A percentile compares a stretch with the other conserved stretches of the same genome.
Conservation (phyloP, 2,888 invertebrate species). For the Slavum lentiscoides region DNA sequence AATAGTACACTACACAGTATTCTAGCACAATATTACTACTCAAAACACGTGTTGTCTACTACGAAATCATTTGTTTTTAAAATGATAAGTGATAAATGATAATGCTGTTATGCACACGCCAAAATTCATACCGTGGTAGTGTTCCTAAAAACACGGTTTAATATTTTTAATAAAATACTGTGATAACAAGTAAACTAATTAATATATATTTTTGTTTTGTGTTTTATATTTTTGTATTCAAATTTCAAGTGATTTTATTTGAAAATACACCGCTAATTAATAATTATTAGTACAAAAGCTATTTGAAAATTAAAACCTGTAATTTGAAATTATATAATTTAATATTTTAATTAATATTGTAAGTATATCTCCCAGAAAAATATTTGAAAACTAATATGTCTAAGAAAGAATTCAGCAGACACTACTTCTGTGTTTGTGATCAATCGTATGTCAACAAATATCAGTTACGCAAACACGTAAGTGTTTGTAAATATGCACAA, state of each 20-base stretch:
- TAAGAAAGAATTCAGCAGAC: not conserved
- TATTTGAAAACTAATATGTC: constrained; percentile 3
- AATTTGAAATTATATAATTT: not conserved
- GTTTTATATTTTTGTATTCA: not conserved
- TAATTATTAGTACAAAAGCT: not conserved
- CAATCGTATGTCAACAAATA: not conserved
- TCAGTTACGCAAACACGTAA: constrained; percentile 7
- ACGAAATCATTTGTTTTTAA: too few species aligned
- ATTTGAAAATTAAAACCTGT: not conserved
- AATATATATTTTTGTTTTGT: not conserved
- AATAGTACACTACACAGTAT: too few species aligned
- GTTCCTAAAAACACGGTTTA: too few species aligned
- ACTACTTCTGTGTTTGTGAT: constrained; percentile 16
- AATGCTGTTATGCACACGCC: too few species aligned
- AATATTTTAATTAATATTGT: not conserved
- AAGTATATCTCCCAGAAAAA: not conserved
- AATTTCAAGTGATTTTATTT: not conserved
- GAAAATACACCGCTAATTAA: not conserved
- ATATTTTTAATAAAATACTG: too few species aligned
- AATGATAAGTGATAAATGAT: too few species aligned
- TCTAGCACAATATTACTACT: too few species aligned
- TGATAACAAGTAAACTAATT: too few species aligned
- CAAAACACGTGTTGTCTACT: too few species aligned
- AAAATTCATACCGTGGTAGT: too few species aligned
- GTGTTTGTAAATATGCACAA: constrained; percentile 12